phyloP scores from a whole-genome alignment of 2,888 invertebrate species.

The Stenchaetothrips biformis region DNA sequence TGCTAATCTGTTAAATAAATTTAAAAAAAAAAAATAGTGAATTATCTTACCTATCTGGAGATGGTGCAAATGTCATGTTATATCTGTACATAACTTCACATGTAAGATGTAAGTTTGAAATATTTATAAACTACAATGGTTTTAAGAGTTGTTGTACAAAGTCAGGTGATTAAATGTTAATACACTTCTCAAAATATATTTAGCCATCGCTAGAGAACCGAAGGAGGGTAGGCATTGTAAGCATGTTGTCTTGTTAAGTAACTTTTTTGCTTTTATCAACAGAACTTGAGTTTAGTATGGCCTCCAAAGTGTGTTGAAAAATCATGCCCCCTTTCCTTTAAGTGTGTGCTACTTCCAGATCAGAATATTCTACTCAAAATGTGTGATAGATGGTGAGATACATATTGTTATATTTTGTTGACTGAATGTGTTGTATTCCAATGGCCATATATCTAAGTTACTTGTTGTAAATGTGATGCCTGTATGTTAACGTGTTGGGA shows the following conservation, averaged over 20 bases:
- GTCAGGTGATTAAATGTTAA: not conserved
- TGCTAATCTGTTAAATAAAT: not conserved
- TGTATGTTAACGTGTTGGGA: not conserved
- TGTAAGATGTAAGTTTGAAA: not conserved
- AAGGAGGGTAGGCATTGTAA: not conserved
- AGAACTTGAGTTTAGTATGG: too few species aligned
- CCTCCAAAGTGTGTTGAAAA: too few species aligned
- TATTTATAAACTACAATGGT: not conserved
- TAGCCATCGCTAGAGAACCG: not conserved
- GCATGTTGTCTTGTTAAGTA: too few species aligned
- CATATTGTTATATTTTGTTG: conserved; percentile 3
- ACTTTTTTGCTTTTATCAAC: too few species aligned
- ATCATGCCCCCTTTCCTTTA: not conserved
- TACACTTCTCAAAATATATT: not conserved
- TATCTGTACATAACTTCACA: not conserved
- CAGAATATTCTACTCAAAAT: not conserved
- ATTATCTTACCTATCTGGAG: not conserved
- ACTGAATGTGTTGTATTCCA: conserved; percentile 3
- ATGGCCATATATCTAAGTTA: conserved; percentile 12
- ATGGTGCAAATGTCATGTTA: not conserved
- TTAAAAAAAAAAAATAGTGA: not conserved
- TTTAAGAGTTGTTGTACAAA: not conserved
- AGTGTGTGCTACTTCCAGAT: not conserved
- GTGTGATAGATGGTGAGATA: not conserved
- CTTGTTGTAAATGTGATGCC: not conserved